Evolutionary conservation across 2,113 vertebrate species (phyloP), one percentile per base, ranked within the genome.

Genomic region (Toxostoma redivivum): DNA sequence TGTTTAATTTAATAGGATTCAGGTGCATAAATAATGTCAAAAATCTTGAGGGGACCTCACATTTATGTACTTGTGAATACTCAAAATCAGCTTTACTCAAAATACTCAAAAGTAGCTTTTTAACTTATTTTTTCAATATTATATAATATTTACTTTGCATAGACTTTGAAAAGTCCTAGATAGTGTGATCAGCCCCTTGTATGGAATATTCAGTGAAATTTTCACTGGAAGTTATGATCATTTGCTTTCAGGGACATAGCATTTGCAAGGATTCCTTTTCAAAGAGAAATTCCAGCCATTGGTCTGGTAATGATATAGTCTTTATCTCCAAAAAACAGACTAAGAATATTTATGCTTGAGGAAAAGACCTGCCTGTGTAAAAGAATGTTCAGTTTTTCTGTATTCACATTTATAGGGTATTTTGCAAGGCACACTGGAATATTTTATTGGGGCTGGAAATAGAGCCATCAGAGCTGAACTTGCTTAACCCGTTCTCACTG

Each of bases 291-390:
- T 83, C 88, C 83, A 92, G 64, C 47, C 76, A 74, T 56, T 66
- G 86, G 82, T 83, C 92, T 92, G 82, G 64, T 72, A 94, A 51
- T 2, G 64, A 90, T 96, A 88, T 2, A 80, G 82, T 21, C 58
- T 88, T 95, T 95, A 95, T 94, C 90, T 82, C 91, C 66, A 65
- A 82, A 91, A 88, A 83, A 3, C 88, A 95, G 78, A 56, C 74
- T 54, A 58, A 82, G 74, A n/a, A 73, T 94, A 86, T 94, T 94
- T 96, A 94, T 86, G 93, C 48, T 93, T 60, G 82, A 92, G 88
- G 80, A 92, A 94, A 92, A 95, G 90, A 88, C 80, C 56, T 93
- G 85, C 35, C 67, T 61, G 25, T 64, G 47, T 69, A 72, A 92
- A 92, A 81, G 72, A 90, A 87, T 10, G 35, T 47, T 81, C 58